Evolutionary conservation across 2,113 vertebrate genomes (phyloP).

Genomic region (Nothoprocta perdicaria): DNA sequence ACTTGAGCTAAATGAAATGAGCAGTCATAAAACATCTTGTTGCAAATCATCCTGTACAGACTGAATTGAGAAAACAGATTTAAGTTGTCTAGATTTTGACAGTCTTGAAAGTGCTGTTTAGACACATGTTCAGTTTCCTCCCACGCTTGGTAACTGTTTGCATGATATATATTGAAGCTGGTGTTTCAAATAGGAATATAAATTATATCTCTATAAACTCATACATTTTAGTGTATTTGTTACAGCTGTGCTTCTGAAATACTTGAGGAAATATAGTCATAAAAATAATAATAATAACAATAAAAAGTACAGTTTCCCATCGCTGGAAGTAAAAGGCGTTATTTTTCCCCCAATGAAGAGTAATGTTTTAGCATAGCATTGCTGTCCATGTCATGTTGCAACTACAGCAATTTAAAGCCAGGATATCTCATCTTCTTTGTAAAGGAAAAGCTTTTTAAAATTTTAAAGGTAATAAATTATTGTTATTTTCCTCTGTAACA

Average conservation of each 20-base stretch:
- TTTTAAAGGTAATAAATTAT: not conserved
- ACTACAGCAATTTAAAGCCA: not conserved
- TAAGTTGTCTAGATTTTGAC: not conserved
- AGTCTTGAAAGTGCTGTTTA: not conserved
- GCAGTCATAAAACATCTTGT: not conserved
- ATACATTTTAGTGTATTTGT: not conserved
- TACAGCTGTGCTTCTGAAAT: not conserved
- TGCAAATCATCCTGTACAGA: not conserved
- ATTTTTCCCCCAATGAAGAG: not conserved
- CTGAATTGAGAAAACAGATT: constrained; percentile 22
- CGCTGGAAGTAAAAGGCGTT: not conserved
- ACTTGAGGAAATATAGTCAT: not conserved
- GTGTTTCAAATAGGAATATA: not conserved
- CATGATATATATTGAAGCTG: not conserved
- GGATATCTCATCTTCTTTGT: not conserved
- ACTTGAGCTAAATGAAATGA: constrained; percentile 40
- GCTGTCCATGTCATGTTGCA: not conserved
- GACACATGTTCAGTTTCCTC: not conserved
- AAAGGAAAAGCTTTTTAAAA: not conserved
- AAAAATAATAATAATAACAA: not conserved
- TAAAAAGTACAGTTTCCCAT: not conserved
- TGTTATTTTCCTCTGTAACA: not conserved
- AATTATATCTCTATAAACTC: not conserved
- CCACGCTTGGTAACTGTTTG: not conserved
- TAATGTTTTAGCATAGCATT: not conserved